Evolutionary conservation across 2,113 vertebrate genomes (phyloP).

Genomic region (Nycticorax nycticorax): DNA sequence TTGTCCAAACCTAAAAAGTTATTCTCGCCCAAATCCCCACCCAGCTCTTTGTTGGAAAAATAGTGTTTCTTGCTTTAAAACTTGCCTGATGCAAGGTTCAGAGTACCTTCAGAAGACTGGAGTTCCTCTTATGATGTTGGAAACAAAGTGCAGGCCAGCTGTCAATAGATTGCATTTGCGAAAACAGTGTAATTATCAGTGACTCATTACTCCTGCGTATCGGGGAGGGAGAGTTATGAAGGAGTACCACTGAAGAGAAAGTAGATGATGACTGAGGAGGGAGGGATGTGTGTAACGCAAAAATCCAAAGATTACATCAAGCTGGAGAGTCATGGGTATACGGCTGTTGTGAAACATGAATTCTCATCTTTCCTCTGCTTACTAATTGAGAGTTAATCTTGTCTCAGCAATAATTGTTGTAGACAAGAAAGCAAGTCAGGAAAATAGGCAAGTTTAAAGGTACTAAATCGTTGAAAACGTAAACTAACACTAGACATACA

Average conservation of each 20-base stretch:
- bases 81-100: background rate
- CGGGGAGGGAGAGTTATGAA: background rate
- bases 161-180: background rate
- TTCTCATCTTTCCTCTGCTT: slow-evolving; percentile 22
- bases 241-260: slow-evolving; percentile 10
- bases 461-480: background rate
- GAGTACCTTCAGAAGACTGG: background rate
- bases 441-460: background rate
- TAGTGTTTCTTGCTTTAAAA: background rate
- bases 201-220: background rate
- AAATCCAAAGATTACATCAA: slow-evolving; percentile 14
- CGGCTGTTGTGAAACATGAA: background rate
- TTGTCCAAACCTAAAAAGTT: background rate
- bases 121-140: background rate
- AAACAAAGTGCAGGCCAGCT: background rate
- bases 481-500: background rate
- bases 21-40: background rate
- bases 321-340: background rate
- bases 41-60: background rate
- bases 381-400: background rate
- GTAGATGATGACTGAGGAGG: slow-evolving; percentile 39
- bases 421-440: background rate
- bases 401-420: background rate
- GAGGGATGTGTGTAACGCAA: background rate
- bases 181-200: background rate